Conservation (phyloP, 2,797 vertebrate genomes). For the Pantherophis alleghaniensis region DNA sequence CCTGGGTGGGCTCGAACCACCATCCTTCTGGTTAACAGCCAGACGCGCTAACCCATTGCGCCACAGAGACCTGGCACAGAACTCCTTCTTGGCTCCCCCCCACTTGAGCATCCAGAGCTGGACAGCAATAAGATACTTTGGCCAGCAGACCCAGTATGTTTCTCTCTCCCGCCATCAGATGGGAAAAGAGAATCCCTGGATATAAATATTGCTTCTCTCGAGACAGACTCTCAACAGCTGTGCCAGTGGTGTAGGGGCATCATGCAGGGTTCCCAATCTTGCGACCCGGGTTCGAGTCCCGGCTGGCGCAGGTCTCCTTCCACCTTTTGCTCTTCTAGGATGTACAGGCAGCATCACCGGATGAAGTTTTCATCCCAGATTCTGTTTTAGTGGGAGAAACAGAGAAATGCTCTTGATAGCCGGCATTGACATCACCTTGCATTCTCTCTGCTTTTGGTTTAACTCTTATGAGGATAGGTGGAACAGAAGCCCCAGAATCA, state of each 20-base stretch:
- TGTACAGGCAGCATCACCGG: neutral
- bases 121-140: neutral
- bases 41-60: neutral
- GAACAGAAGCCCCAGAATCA: neutral
- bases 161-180: neutral
- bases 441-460: neutral
- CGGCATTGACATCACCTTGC: neutral
- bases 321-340: neutral
- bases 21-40: neutral
- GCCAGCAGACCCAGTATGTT: fast-evolving
- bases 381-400: neutral
- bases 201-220: neutral
- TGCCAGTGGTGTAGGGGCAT: neutral
- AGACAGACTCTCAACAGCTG: neutral
- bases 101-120: neutral
- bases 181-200: no score
- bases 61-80: neutral
- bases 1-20: neutral
- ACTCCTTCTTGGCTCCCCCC: neutral
- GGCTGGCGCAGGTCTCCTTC: neutral
- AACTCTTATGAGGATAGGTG: neutral
- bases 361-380: neutral
- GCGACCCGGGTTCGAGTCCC: neutral
- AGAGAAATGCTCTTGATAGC: neutral
- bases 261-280: neutral